Conservation (phyloP, 2,888 invertebrate genomes). For the Mystacides longicornis region DNA sequence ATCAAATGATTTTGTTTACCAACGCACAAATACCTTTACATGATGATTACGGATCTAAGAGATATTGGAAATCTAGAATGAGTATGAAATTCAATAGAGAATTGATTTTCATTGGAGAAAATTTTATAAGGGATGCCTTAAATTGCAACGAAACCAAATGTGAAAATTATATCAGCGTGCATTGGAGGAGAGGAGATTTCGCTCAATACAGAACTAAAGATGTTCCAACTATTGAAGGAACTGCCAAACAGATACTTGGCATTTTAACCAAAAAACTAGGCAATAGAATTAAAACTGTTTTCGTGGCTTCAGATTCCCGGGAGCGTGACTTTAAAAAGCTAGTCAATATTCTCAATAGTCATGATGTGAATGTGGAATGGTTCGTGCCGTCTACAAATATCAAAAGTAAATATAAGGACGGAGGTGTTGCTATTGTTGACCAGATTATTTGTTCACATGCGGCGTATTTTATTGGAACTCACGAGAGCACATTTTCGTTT, state of each 20-base stretch:
- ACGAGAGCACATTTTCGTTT: conserved; percentile 93
- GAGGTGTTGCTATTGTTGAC: conserved; percentile 87
- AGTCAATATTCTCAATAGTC: conserved; percentile 36
- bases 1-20: conserved; percentile 57
- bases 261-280: conserved; percentile 28
- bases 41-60: conserved; percentile 72
- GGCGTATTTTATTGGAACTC: conserved; percentile 81
- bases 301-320: conserved; percentile 80
- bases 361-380: conserved; percentile 34
- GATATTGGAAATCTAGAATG: conserved; percentile 80
- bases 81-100: conserved; percentile 83
- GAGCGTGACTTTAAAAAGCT: conserved; percentile 47
- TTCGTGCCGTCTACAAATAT: conserved; percentile 43
- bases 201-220: conserved; percentile 62
- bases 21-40: conserved; percentile 85
- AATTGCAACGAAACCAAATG: conserved; percentile 38
- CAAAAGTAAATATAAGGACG: conserved; percentile 58
- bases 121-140: conserved; percentile 45
- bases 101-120: conserved; percentile 58
- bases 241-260: conserved; percentile 65
- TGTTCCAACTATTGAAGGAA: conserved; percentile 69
- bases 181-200: conserved; percentile 87
- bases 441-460: conserved; percentile 92
- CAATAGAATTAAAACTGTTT: conserved; percentile 42
- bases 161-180: conserved; percentile 72